Conservation (phyloP, 92 coral and sea anemone genomes). For the Porites lobata region DNA sequence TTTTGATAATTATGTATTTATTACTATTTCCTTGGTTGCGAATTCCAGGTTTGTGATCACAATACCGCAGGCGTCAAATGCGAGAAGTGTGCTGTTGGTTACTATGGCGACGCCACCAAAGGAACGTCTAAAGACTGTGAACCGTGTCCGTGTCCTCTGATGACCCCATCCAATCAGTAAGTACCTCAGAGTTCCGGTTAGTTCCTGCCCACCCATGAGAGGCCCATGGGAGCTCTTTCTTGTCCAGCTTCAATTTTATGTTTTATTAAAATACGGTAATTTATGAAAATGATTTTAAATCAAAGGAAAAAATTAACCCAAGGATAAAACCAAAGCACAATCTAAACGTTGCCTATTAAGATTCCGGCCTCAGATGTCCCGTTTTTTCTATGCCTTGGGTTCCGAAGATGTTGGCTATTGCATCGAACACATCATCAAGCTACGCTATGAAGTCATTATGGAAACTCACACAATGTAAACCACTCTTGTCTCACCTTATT, state of each 20-base stretch:
- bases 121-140: slow-evolving; percentile 85
- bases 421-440: too few relatives aligned
- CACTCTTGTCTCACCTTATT: neutral
- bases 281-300: too few relatives aligned
- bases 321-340: too few relatives aligned
- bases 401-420: too few relatives aligned
- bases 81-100: slow-evolving; percentile 89
- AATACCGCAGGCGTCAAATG: slow-evolving; percentile 88
- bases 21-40: neutral
- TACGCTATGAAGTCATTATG: too few relatives aligned
- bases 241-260: too few relatives aligned
- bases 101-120: slow-evolving; percentile 88
- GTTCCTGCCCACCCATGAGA: too few relatives aligned
- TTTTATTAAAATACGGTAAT: too few relatives aligned
- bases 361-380: too few relatives aligned
- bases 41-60: slow-evolving; percentile 82
- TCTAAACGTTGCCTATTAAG: too few relatives aligned
- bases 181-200: neutral
- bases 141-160: slow-evolving; percentile 90
- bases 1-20: neutral
- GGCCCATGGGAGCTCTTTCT: neutral
- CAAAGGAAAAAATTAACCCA: too few relatives aligned
- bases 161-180: slow-evolving; percentile 90
- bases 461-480: neutral
- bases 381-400: too few relatives aligned